Conservation (phyloP, 2,797 vertebrate genomes). For the Lutjanus argentimaculatus region DNA sequence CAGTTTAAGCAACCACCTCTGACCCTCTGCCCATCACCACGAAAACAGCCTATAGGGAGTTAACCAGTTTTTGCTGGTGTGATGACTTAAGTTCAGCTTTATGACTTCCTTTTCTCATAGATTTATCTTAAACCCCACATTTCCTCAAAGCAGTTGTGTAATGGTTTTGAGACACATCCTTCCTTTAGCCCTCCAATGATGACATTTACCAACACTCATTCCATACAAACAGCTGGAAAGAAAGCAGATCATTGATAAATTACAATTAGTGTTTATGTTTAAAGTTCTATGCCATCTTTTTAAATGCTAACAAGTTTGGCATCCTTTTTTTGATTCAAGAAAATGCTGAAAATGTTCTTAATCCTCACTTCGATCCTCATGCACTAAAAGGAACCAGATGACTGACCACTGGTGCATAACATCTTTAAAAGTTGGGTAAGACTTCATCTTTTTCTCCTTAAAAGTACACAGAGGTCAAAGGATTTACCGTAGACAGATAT, state of each 20-base stretch:
- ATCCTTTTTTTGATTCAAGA: neutral
- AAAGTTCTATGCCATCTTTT: neutral
- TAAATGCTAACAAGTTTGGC: neutral
- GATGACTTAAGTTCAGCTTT: neutral
- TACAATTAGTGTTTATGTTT: neutral
- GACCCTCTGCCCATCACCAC: neutral
- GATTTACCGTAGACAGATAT: slow-evolving; percentile 98
- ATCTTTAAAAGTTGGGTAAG: slow-evolving; percentile 8
- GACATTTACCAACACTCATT: neutral
- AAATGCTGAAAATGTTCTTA: neutral
- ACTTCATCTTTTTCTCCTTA: neutral
- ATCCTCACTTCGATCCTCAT: neutral
- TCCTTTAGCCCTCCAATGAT: slow-evolving; percentile 24
- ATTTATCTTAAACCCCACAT: slow-evolving; percentile 19
- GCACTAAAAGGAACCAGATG: slow-evolving; percentile 40
- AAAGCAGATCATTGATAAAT: neutral
- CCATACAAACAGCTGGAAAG: neutral
- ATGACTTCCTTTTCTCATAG: slow-evolving; percentile 20
- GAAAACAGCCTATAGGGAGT: slow-evolving; percentile 4
- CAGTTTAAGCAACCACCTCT: neutral
- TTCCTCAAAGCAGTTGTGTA: slow-evolving; percentile 22
- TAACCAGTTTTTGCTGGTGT: neutral
- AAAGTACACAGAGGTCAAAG: neutral
- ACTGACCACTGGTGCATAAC: neutral
- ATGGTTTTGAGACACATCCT: slow-evolving; percentile 32